phyloP scores from a whole-genome alignment of 37 sponge, comb jelly and placozoan species.

The Amphimedon queenslandica region DNA sequence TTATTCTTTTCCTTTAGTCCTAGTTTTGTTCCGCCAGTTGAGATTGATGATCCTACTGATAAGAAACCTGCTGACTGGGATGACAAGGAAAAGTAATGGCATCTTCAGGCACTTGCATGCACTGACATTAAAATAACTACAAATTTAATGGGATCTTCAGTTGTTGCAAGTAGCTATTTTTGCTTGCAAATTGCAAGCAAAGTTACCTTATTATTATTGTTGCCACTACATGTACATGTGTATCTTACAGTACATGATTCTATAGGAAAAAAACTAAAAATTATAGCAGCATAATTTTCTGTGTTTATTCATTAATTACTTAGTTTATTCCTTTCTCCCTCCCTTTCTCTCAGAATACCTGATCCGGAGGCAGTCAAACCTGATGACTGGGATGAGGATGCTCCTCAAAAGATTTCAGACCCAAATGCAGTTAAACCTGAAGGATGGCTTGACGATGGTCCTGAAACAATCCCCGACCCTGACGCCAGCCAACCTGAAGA shows the following conservation, averaged over 20 bases:
- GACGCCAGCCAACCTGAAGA: constrained; percentile 91
- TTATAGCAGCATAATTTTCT: too few species aligned
- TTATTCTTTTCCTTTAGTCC: constrained; percentile 33
- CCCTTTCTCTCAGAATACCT: constrained; percentile 63
- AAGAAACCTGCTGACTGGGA: constrained; percentile 96
- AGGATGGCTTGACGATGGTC: constrained; percentile 92
- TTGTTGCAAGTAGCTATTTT: too few species aligned
- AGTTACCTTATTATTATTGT: neutral
- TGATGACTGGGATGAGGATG: constrained; percentile 99
- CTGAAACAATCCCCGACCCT: constrained; percentile 88
- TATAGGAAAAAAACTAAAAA: too few species aligned
- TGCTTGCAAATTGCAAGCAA: too few species aligned
- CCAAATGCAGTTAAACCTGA: constrained; percentile 91
- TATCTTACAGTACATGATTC: too few species aligned
- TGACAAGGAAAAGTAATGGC: constrained; percentile 92
- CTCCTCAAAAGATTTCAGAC: constrained; percentile 88
- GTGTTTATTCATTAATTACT: neutral
- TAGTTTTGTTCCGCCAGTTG: constrained; percentile 78
- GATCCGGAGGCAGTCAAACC: constrained; percentile 92
- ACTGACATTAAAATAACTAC: constrained; percentile 5
- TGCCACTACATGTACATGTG: neutral
- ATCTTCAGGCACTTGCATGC: too few species aligned
- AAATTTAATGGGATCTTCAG: neutral
- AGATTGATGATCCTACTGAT: constrained; percentile 97
- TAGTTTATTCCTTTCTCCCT: neutral